Conservation (phyloP, 1,140 invertebrate genomes). For the Aporrectodea caliginosa region DNA sequence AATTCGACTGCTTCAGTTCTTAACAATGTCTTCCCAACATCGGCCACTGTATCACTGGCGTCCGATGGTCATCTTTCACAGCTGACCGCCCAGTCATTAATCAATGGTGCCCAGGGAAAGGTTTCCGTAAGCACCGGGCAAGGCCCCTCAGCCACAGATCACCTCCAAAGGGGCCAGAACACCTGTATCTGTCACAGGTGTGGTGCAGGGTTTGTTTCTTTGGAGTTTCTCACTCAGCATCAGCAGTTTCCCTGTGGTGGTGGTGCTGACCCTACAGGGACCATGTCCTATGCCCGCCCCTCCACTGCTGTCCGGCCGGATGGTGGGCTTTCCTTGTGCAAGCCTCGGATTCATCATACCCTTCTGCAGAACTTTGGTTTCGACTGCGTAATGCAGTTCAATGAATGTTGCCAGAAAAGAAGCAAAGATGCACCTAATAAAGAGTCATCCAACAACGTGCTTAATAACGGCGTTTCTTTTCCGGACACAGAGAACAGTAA, state of each 20-base stretch:
- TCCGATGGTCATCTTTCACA: neutral
- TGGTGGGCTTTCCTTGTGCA: conserved; percentile 42
- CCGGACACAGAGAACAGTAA: conserved; percentile 37
- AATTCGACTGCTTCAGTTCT: neutral
- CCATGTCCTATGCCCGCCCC: conserved; percentile 15
- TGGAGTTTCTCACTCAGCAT: conserved; percentile 76
- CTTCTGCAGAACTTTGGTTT: conserved; percentile 88
- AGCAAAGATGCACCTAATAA: too few species aligned
- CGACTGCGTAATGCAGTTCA: conserved; percentile 93
- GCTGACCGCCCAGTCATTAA: neutral
- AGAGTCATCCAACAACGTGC: conserved; percentile 42
- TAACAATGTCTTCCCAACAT: neutral
- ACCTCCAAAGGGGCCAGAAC: neutral
- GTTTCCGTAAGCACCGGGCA: too few species aligned
- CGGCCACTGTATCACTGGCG: neutral
- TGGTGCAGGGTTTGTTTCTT: conserved; percentile 71
- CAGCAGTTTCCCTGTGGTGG: conserved; percentile 74
- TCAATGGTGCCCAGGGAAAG: too few species aligned
- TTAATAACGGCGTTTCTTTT: conserved; percentile 47
- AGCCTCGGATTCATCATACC: conserved; percentile 80
- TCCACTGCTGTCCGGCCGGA: conserved; percentile 8
- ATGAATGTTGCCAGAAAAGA: conserved; percentile 76
- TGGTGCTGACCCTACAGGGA: conserved; percentile 59
- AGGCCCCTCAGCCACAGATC: too few species aligned
- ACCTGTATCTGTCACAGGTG: conserved; percentile 67